These are phyloP conservation scores for Nephrotoma guestfalica DNA, from an alignment of 2,888 invertebrate genomes.

Conservation along the genomic window DNA sequence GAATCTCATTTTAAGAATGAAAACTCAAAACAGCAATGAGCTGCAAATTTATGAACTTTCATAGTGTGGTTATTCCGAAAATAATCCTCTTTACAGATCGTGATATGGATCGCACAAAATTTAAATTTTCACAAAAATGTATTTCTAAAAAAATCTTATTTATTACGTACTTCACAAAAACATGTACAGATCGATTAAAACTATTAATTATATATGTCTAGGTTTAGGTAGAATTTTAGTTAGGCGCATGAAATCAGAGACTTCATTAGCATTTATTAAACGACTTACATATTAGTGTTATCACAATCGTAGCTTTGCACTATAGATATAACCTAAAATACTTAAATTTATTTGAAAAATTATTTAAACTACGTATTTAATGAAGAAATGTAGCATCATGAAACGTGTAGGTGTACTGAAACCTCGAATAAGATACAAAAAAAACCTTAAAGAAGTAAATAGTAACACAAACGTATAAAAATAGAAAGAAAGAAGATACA, in stretches of 20 bases:
- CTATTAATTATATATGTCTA: too few species aligned
- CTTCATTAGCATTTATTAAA: background rate
- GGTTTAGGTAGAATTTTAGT: background rate
- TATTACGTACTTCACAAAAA: too few species aligned
- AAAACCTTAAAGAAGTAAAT: background rate
- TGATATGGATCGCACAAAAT: too few species aligned
- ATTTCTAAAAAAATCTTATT: too few species aligned
- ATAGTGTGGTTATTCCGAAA: too few species aligned
- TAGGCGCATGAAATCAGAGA: background rate
- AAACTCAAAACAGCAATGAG: too few species aligned
- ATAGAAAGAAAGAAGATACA: background rate
- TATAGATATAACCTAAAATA: background rate
- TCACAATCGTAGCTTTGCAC: background rate
- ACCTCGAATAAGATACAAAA: background rate
- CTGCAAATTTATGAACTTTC: too few species aligned
- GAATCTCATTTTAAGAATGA: too few species aligned
- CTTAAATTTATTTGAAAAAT: background rate
- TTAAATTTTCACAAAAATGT: too few species aligned
- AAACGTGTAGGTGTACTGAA: background rate
- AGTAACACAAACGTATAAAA: background rate
- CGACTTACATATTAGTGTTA: background rate
- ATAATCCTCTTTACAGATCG: too few species aligned
- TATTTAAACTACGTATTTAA: background rate
- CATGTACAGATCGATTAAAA: too few species aligned
- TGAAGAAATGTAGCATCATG: background rate